Conservation (phyloP, 1,140 invertebrate genomes). For the Heliothis virescens region DNA sequence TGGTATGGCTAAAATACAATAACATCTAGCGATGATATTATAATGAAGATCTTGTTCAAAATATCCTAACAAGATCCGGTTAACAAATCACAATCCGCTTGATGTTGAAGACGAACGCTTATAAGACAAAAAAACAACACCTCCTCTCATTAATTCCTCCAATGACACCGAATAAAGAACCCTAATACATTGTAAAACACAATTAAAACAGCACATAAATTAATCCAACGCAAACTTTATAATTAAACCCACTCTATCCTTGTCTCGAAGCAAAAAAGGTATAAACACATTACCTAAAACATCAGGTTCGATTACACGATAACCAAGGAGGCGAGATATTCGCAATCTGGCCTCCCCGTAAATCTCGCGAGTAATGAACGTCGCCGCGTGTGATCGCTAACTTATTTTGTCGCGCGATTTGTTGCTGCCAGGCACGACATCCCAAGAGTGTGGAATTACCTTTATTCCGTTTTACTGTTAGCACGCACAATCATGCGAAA, state of each 20-base stretch:
- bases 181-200: background rate
- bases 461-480: slow-evolving; percentile 26
- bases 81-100: too few relatives aligned
- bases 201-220: slow-evolving; percentile 1
- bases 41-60: too few relatives aligned
- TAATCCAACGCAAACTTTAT: background rate
- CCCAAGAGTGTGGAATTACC: slow-evolving; percentile 21
- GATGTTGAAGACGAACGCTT: too few relatives aligned
- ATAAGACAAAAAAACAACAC: too few relatives aligned
- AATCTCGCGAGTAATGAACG: slow-evolving; percentile 75
- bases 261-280: slow-evolving; percentile 14
- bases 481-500: background rate
- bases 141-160: too few relatives aligned
- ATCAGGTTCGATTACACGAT: slow-evolving; percentile 31
- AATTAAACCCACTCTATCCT: slow-evolving; percentile 1
- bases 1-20: too few relatives aligned
- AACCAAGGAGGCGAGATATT: slow-evolving; percentile 21
- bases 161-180: background rate
- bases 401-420: slow-evolving; percentile 77
- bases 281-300: slow-evolving; percentile 46
- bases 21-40: too few relatives aligned
- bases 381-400: slow-evolving; percentile 74
- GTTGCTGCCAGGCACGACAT: slow-evolving; percentile 71
- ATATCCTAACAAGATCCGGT: too few relatives aligned
- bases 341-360: slow-evolving; percentile 57